Evolutionary conservation across 2,888 invertebrate species (phyloP).

Genomic region (Vesta saturnalis): DNA sequence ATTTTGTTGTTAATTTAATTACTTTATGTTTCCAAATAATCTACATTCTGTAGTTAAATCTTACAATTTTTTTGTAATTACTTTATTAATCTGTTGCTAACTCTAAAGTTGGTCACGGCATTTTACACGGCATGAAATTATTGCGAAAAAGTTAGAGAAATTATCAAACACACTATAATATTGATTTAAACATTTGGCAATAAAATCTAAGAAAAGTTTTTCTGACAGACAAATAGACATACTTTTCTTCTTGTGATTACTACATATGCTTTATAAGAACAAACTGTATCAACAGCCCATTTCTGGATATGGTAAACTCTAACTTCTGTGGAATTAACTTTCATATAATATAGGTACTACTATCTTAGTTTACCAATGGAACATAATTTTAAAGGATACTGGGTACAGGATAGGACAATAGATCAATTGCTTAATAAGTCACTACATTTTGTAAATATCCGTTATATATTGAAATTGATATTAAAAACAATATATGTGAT

Average conservation of each 20-base stretch:
- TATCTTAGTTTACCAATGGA: background rate
- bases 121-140: background rate
- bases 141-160: background rate
- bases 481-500: background rate
- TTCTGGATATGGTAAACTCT: too few relatives aligned
- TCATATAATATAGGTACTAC: background rate
- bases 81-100: too few relatives aligned
- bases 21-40: background rate
- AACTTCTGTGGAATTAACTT: background rate
- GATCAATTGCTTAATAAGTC: background rate
- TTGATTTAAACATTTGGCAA: background rate
- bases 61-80: too few relatives aligned
- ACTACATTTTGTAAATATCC: background rate
- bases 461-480: background rate
- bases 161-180: background rate
- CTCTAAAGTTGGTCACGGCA: too few relatives aligned
- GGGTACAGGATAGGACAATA: background rate
- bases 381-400: background rate
- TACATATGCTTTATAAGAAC: background rate
- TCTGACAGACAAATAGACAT: background rate
- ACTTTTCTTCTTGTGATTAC: background rate
- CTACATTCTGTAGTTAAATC: background rate
- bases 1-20: background rate
- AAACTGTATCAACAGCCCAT: background rate
- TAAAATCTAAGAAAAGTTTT: background rate